A percentile compares a stretch with the other conserved stretches of the same genome.
Evolutionary conservation across 1,140 invertebrate genomes (phyloP).

Genomic region (Heterodera carotae): DNA sequence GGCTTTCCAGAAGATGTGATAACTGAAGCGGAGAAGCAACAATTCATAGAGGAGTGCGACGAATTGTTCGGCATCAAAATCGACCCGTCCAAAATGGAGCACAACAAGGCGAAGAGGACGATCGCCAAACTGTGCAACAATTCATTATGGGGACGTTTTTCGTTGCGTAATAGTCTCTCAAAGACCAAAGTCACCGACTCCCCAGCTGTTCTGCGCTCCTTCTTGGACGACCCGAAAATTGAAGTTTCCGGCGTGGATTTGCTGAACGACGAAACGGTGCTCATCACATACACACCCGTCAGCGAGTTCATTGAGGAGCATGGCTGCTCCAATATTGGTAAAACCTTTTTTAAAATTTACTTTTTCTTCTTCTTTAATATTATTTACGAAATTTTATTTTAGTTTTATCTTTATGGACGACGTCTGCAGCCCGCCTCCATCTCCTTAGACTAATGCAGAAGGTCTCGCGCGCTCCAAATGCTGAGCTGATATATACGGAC

Average conservation of each 20-base stretch:
- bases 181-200: neutral
- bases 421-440: neutral
- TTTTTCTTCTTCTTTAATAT: too few relatives aligned
- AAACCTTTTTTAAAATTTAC: too few relatives aligned
- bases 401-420: neutral
- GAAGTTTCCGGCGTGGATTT: neutral
- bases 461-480: neutral
- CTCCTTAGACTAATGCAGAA: neutral
- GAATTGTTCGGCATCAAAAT: conserved; percentile 2
- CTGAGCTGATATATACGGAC: neutral
- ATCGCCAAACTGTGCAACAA: conserved; percentile 10
- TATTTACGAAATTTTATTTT: too few relatives aligned
- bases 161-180: neutral
- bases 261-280: neutral
- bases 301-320: conserved; percentile 10
- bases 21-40: neutral
- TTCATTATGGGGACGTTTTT: conserved; percentile 11
- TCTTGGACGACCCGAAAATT: neutral
- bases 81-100: neutral
- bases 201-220: neutral
- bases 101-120: conserved; percentile 2
- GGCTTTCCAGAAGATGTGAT: neutral
- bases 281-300: neutral
- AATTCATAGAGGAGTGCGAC: neutral
- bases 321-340: conserved; percentile 4